These are phyloP conservation scores for Arge pagana DNA, from an alignment of 2,888 invertebrate genomes.

Conservation along the genomic window DNA sequence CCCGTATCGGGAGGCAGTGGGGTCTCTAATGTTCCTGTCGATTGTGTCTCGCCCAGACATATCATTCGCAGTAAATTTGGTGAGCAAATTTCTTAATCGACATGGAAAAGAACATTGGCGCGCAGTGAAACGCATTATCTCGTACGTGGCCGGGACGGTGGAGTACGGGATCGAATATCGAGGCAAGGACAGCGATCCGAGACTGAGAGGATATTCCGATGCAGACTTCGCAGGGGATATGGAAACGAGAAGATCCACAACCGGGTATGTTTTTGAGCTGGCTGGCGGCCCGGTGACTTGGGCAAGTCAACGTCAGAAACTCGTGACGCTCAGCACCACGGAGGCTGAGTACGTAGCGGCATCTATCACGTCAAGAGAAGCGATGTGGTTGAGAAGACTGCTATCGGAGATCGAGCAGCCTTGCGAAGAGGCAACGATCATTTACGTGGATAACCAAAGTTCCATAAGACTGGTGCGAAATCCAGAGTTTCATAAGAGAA, in stretches of 20 bases:
- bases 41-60: conserved; percentile 31
- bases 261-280: conserved; percentile 36
- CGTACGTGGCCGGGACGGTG: neutral
- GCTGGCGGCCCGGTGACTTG: conserved; percentile 37
- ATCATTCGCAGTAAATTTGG: conserved; percentile 28
- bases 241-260: conserved; percentile 35
- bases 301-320: conserved; percentile 17
- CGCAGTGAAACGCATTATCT: conserved; percentile 21
- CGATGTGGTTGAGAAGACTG: conserved; percentile 3
- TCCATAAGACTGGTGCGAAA: neutral
- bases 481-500: conserved; percentile 1
- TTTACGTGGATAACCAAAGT: conserved; percentile 3
- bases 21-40: too few relatives aligned
- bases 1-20: too few relatives aligned
- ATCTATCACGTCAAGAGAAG: neutral
- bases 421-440: neutral
- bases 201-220: conserved; percentile 32
- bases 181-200: neutral
- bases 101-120: conserved; percentile 29
- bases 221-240: conserved; percentile 34
- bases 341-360: neutral
- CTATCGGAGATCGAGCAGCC: neutral
- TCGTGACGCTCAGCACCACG: neutral
- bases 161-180: neutral
- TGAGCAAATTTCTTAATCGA: conserved; percentile 27